Base-by-base conservation (phyloP, 2,797 vertebrate species). In the Margarornis squamiger region DNA sequence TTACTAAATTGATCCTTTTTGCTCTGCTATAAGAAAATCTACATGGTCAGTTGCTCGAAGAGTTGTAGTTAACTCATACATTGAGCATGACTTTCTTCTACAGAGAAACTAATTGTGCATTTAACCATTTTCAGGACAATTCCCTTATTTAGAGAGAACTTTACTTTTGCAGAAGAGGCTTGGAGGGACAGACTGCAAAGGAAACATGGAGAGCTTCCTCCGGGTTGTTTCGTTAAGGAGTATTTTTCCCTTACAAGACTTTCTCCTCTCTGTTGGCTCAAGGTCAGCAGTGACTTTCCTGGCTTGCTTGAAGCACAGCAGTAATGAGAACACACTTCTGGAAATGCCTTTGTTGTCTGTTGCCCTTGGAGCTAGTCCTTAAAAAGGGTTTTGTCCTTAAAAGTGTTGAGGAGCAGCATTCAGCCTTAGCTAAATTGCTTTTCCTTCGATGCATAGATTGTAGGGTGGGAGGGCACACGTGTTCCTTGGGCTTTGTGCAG, bases 221-320 rank as follows among this genome's bases (percentile, higher is more conserved):
- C 3, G 2, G 29, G 46, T 81, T 94, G 70, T 91, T 96, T 84
- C 81, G 58, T 72, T 90, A 76, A 87, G 84, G 48, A 48, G 43
- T 38, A 14, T 86, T 95, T 95, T 96, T 92, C 75, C 78, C 78
- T 91, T 94, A 38, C 45, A 90, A 75, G 85, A 76, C 73, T 88
- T 85, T 79, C 57, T 93, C 48, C 79, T 88, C 76, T 73, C 55
- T 27, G 0, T 73, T 95, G 95, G 89, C 92, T 90, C 51, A 70
- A 90, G 67, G 87, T 93, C 92, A 86, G 82, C 76, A 72, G 62
- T 36, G 86, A 86, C 93, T 95, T 94, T 91, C 79, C 76, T 95
- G 96, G 89, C 92, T 88, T 3, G 3, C 76, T 86, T 45, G 76
- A 75, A 92, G 85, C 32, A 15, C 61, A 55, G 89, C 75, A 75